A percentile compares a stretch with the other conserved stretches of the same genome.
These are phyloP conservation scores for Alectoris magna DNA, from an alignment of 2,797 vertebrate genomes.

Conservation along the genomic window DNA sequence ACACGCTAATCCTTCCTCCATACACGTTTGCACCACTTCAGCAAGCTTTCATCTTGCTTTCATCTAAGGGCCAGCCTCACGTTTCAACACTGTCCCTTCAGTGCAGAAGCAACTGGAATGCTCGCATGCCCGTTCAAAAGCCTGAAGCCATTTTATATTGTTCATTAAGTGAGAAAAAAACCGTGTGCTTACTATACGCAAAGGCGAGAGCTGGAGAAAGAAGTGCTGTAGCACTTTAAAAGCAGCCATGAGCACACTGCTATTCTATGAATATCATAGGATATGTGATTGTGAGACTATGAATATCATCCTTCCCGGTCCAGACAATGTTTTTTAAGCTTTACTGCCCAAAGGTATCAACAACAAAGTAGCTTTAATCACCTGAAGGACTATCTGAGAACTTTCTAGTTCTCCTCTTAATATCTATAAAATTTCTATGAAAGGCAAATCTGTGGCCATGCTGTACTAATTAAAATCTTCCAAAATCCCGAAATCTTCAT, in stretches of 20 bases:
- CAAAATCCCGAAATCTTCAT: background rate
- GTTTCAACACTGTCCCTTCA: background rate
- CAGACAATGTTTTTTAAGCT: background rate
- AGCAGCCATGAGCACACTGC: background rate
- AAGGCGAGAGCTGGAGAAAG: background rate
- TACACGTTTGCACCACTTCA: background rate
- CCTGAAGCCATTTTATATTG: background rate
- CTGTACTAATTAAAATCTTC: background rate
- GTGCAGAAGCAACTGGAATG: background rate
- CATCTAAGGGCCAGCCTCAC: background rate
- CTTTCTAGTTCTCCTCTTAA: constrained; percentile 5
- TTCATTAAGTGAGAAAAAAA: background rate
- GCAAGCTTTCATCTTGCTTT: constrained; percentile 2
- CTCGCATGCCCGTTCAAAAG: background rate
- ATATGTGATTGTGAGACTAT: background rate
- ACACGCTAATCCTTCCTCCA: background rate
- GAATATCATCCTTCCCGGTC: background rate
- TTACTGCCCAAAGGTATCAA: constrained; percentile 32
- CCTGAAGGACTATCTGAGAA: background rate
- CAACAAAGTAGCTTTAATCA: constrained; percentile 40
- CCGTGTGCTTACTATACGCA: background rate
- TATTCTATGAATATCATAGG: background rate
- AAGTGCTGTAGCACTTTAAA: constrained; percentile 5
- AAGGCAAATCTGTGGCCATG: constrained; percentile 6
- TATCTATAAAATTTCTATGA: constrained; percentile 3